Base-by-base conservation (phyloP, 2,888 invertebrate genomes). In the Harpagoxenus sublaevis region DNA sequence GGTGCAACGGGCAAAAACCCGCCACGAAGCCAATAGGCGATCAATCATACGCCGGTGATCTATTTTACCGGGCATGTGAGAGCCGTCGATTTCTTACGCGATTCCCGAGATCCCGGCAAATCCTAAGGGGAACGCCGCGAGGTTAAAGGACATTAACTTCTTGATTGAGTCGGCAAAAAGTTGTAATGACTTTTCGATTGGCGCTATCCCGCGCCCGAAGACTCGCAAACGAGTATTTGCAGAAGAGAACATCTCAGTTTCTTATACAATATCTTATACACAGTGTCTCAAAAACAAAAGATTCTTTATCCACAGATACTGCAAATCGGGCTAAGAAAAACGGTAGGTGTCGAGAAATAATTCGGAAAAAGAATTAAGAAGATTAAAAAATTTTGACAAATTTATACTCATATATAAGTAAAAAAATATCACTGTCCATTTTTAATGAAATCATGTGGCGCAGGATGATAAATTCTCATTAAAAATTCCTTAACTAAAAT, bases 91-190 rank as follows among this genome's bases (percentile, higher is more conserved):
- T 94, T 94, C 93, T 94, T 94, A 89, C 90, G 87, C 86, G 88
- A 88, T 89, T 88, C 88, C 84, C 86, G 89, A 86, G 90, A 91
- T 86, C 88, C 85, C 79, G 88, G 86, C 73, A 82, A 90, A 92
- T 90, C 91, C 94, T 91, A 90, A 87, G 84, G 94, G 93, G 93
- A 93, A 90, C 89, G 90, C 89, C 89, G 86, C 86, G 88, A 93
- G 94, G 93, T 94, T 93, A 93, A 93, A 94, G 93, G 94, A 94
- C 94, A 94, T 94, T 94, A 94, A 94, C 93, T 94, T 94, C 93
- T 92, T 92, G 94, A 94, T 94, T 93, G 93, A 92, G 92, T 93
- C 90, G 91, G 89, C 92, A 94, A 94, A 95, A 94, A 94, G 93
- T 94, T 94, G 92, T 94, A 94, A 95, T 94, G 94, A 94, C 93